phyloP scores from a whole-genome alignment of 2,113 vertebrate species.

The Odocoileus hemionus region DNA sequence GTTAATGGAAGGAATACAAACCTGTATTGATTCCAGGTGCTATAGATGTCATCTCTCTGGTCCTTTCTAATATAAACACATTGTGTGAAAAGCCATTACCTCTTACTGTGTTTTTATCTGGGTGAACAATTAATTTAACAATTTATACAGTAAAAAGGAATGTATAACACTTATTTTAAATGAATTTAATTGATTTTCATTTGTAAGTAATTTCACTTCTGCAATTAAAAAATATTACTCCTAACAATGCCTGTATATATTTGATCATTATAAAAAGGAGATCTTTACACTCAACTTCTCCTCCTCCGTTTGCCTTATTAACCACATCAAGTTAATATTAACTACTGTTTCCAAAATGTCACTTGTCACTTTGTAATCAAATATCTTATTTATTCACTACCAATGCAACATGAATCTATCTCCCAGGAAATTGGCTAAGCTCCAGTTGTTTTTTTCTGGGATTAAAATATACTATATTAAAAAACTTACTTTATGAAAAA shows the following conservation, averaged over 20 bases:
- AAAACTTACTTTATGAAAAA: not conserved
- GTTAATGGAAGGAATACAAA: not conserved
- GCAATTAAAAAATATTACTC: slow-evolving; percentile 60
- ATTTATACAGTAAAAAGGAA: not conserved
- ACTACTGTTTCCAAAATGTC: slow-evolving; percentile 74
- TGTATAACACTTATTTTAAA: not conserved
- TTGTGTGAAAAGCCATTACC: not conserved
- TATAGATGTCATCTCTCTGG: not conserved
- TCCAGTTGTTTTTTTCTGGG: slow-evolving; percentile 64
- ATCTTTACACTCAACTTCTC: slow-evolving; percentile 62
- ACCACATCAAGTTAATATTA: slow-evolving; percentile 77
- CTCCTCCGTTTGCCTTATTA: slow-evolving; percentile 66
- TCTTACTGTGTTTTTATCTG: not conserved
- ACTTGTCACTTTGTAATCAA: slow-evolving; percentile 79
- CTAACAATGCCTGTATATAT: slow-evolving; percentile 21
- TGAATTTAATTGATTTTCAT: not conserved
- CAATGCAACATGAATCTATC: slow-evolving; percentile 67
- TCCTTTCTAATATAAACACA: not conserved
- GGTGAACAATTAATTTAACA: not conserved
- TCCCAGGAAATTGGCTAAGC: slow-evolving; percentile 57
- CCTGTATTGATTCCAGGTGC: not conserved
- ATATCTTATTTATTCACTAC: slow-evolving; percentile 75
- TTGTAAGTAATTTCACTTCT: slow-evolving; percentile 51
- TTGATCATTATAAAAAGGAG: slow-evolving; percentile 55
- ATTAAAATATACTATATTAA: slow-evolving; percentile 22